Percentiles rank a stretch among this genome's conserved stretches.
These are phyloP conservation scores for Polyergus mexicanus DNA, from an alignment of 1,140 invertebrate genomes.

Conservation along the genomic window DNA sequence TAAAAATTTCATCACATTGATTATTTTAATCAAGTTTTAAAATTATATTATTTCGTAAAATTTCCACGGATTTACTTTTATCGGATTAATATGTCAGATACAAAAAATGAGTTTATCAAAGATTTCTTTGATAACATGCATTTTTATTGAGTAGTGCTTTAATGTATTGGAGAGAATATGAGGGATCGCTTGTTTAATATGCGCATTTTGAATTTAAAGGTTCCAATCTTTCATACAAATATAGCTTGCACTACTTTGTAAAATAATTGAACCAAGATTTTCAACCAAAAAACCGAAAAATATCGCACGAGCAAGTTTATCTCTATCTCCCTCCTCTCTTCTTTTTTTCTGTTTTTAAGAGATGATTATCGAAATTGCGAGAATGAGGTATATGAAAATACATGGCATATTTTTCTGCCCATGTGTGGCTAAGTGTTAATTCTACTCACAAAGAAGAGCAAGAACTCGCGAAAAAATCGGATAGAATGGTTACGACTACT, in stretches of 20 bases:
- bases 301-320: slow-evolving; percentile 30
- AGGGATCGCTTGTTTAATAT: slow-evolving; percentile 13
- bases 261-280: slow-evolving; percentile 19
- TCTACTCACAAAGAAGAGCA: slow-evolving; percentile 36
- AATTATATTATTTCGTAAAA: slow-evolving; percentile 27
- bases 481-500: slow-evolving; percentile 25
- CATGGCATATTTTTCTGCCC: slow-evolving; percentile 67
- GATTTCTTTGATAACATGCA: slow-evolving; percentile 30
- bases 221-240: slow-evolving; percentile 22
- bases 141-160: slow-evolving; percentile 47
- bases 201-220: slow-evolving; percentile 32
- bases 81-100: slow-evolving; percentile 8
- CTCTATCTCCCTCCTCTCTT: background rate
- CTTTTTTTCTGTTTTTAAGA: slow-evolving; percentile 63
- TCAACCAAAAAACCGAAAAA: slow-evolving; percentile 23
- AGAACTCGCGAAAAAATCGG: slow-evolving; percentile 33
- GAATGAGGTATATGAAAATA: slow-evolving; percentile 44
- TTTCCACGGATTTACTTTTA: slow-evolving; percentile 17
- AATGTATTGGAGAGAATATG: slow-evolving; percentile 9
- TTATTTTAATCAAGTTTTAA: slow-evolving; percentile 57
- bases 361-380: slow-evolving; percentile 52
- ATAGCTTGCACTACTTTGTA: slow-evolving; percentile 50
- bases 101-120: background rate
- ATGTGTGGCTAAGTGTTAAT: slow-evolving; percentile 46
- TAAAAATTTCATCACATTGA: slow-evolving; percentile 50